These are phyloP conservation scores for Hemibagrus wyckioides DNA, from an alignment of 2,113 vertebrate species.

Conservation along the genomic window DNA sequence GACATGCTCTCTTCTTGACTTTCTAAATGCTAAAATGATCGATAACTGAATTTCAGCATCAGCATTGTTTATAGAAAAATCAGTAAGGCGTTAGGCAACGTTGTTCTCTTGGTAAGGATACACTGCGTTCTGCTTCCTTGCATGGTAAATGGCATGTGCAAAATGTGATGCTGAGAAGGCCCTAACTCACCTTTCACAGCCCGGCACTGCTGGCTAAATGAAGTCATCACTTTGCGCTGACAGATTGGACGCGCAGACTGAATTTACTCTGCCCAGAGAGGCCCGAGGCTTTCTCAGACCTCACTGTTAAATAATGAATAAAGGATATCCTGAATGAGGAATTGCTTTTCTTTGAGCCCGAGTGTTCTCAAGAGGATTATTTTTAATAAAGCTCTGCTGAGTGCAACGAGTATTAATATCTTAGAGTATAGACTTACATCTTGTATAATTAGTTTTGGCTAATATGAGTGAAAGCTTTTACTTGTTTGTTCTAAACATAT, in stretches of 20 bases:
- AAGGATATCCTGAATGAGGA: constrained; percentile 47
- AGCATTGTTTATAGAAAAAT: not conserved
- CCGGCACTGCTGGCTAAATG: constrained; percentile 34
- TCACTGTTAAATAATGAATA: constrained; percentile 44
- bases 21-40: not conserved
- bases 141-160: constrained; percentile 27
- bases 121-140: not conserved
- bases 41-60: not conserved
- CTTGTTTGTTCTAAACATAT: constrained; percentile 38
- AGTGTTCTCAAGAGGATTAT: constrained; percentile 43
- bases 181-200: constrained; percentile 25
- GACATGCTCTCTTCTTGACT: not conserved
- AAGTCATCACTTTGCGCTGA: constrained; percentile 47
- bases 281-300: constrained; percentile 32
- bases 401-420: constrained; percentile 19
- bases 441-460: constrained; percentile 24
- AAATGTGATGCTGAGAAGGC: not conserved
- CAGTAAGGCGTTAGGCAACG: not conserved
- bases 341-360: constrained; percentile 35
- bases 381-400: constrained; percentile 43
- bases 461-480: constrained; percentile 39
- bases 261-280: constrained; percentile 46
- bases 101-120: not conserved
- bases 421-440: constrained; percentile 19
- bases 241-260: constrained; percentile 41